Evolutionary conservation across 2,113 vertebrate genomes (phyloP).

Genomic region (Amblyopsis rosae): DNA sequence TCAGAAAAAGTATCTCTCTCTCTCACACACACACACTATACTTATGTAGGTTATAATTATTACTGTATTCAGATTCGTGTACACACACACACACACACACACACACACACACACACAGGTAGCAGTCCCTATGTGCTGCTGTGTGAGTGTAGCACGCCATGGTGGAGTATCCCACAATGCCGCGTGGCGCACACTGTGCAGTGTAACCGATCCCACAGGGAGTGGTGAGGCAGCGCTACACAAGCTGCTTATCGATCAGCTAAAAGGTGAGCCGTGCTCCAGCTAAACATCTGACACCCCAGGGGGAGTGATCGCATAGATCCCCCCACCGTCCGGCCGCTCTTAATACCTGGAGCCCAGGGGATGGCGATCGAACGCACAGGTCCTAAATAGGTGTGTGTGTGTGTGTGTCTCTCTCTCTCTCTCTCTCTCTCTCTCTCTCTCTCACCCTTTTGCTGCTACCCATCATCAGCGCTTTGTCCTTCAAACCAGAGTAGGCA

Average conservation of each 20-base stretch:
- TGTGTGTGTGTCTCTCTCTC: neutral
- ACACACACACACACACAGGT: neutral
- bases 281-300: conserved; percentile 45
- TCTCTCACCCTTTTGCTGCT: conserved; percentile 11
- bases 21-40: neutral
- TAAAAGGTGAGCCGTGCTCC: conserved; percentile 50
- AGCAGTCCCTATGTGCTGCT: neutral
- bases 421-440: conserved; percentile 3
- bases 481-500: conserved; percentile 69
- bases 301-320: conserved; percentile 35
- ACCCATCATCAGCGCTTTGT: conserved; percentile 63
- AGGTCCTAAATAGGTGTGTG: neutral
- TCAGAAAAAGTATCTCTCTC: conserved; percentile 6
- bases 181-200: conserved; percentile 15
- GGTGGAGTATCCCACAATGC: conserved; percentile 19
- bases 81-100: neutral
- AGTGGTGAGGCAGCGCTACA: conserved; percentile 23
- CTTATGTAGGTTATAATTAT: neutral
- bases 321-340: conserved; percentile 20
- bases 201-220: conserved; percentile 30
- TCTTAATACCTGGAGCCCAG: conserved; percentile 4
- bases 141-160: neutral
- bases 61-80: neutral
- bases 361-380: conserved; percentile 39
- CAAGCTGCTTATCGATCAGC: conserved; percentile 67